Percentiles rank a stretch among this genome's conserved stretches.
These are phyloP conservation scores for Exocentrus adspersus DNA, from an alignment of 2,888 invertebrate species.

Conservation along the genomic window DNA sequence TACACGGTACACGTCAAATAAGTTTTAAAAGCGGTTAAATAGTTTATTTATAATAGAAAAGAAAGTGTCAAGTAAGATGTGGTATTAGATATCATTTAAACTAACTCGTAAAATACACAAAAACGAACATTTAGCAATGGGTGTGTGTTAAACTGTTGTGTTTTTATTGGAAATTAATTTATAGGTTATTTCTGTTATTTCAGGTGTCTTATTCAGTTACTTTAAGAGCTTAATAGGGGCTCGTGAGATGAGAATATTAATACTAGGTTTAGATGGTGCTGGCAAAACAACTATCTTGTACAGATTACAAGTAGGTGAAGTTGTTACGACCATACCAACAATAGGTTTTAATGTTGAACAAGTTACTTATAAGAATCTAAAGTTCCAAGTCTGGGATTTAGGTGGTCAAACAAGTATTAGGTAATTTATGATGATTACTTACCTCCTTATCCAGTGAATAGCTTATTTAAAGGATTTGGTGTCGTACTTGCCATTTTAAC, in stretches of 20 bases:
- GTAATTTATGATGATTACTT: no score
- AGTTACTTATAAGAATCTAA: slow-evolving; percentile 98
- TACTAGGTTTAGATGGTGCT: slow-evolving; percentile 97
- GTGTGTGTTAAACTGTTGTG: neutral
- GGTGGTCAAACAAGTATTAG: slow-evolving; percentile 99
- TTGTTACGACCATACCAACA: slow-evolving; percentile 97
- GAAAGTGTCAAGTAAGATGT: slow-evolving; percentile 16
- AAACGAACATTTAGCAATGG: slow-evolving; percentile 8
- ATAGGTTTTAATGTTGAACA: slow-evolving; percentile 99
- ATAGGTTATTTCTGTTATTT: slow-evolving; percentile 52
- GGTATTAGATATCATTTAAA: neutral
- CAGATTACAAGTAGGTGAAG: slow-evolving; percentile 97
- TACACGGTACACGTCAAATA: slow-evolving; percentile 25
- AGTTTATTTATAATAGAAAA: slow-evolving; percentile 22
- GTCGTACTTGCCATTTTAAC: no score
- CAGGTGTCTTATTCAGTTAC: slow-evolving; percentile 96
- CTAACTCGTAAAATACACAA: neutral
- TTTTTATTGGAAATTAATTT: neutral
- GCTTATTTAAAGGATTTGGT: no score
- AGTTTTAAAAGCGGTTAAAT: neutral
- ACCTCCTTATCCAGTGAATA: no score
- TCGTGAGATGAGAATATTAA: slow-evolving; percentile 97
- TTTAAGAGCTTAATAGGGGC: slow-evolving; percentile 95
- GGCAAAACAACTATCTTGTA: slow-evolving; percentile 99
- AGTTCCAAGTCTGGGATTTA: slow-evolving; percentile 99